Evolutionary conservation across 2,888 invertebrate genomes (phyloP).

Genomic region (Malachius bipustulatus): DNA sequence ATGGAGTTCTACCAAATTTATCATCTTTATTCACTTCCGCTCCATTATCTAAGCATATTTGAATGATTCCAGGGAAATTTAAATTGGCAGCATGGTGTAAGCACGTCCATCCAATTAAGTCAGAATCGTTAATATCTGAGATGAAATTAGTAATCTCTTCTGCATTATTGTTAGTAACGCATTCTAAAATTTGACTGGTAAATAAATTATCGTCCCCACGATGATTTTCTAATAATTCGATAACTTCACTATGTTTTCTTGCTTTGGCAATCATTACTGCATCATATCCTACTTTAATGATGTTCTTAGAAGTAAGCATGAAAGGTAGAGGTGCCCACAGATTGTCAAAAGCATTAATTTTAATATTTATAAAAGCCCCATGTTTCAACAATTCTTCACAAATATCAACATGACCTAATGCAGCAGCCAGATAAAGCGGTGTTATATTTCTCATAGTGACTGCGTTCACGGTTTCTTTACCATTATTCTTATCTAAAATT

Average conservation of each 20-base stretch:
- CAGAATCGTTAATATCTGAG: neutral
- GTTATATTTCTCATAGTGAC: neutral
- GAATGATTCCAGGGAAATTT: neutral
- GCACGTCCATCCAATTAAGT: conserved; percentile 1
- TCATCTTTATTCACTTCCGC: neutral
- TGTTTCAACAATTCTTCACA: neutral
- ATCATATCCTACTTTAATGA: neutral
- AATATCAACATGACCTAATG: neutral
- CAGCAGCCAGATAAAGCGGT: neutral
- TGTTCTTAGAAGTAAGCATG: neutral
- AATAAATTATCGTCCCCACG: neutral
- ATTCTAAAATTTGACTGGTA: neutral
- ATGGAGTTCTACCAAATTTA: neutral
- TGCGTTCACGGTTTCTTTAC: neutral
- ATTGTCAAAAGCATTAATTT: neutral
- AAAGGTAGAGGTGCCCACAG: neutral
- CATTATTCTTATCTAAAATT: neutral
- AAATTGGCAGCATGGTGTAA: neutral
- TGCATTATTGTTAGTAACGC: neutral
- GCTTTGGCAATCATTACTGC: neutral
- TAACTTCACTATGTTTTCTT: neutral
- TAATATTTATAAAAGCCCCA: neutral
- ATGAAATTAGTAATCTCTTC: neutral
- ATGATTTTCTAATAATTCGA: neutral
- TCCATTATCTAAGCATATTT: neutral